Conservation (phyloP, 35 echinoderm and acorn worm species). For the Patiria miniata region DNA sequence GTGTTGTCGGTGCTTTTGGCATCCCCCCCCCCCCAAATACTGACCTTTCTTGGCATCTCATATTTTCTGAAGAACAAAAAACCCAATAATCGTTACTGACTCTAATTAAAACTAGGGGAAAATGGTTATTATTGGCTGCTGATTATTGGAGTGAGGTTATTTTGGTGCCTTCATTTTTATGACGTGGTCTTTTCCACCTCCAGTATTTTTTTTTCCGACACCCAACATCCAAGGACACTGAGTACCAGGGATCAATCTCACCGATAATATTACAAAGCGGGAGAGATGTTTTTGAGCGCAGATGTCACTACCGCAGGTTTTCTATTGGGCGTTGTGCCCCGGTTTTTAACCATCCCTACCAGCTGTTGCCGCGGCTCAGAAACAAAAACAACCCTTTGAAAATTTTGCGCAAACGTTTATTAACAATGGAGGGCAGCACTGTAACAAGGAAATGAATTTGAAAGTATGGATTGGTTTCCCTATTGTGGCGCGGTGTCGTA, state of each 20-base stretch:
- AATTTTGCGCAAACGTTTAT: background rate
- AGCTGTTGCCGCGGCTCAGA: background rate
- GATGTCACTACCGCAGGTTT: background rate
- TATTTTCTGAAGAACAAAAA: background rate
- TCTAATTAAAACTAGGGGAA: constrained; percentile 16
- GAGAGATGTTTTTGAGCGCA: background rate
- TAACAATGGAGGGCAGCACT: background rate
- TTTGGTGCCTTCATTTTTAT: background rate
- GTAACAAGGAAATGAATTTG: constrained; percentile 25
- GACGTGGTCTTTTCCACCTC: background rate
- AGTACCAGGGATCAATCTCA: background rate
- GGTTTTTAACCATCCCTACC: background rate
- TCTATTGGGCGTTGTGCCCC: background rate
- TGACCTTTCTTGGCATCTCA: background rate
- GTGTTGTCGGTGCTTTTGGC: no score
- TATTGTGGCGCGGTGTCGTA: background rate
- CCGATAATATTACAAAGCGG: background rate
- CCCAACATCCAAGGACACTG: background rate
- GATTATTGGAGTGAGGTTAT: background rate
- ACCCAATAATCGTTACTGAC: constrained; percentile 3
- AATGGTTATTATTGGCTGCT: background rate
- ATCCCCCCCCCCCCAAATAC: background rate
- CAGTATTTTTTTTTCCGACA: background rate
- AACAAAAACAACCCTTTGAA: background rate
- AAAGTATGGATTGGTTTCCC: constrained; percentile 5